Percentiles rank a stretch among this genome's conserved stretches.
phyloP scores from a whole-genome alignment of 2,888 invertebrate genomes.

The Muscina levida region DNA sequence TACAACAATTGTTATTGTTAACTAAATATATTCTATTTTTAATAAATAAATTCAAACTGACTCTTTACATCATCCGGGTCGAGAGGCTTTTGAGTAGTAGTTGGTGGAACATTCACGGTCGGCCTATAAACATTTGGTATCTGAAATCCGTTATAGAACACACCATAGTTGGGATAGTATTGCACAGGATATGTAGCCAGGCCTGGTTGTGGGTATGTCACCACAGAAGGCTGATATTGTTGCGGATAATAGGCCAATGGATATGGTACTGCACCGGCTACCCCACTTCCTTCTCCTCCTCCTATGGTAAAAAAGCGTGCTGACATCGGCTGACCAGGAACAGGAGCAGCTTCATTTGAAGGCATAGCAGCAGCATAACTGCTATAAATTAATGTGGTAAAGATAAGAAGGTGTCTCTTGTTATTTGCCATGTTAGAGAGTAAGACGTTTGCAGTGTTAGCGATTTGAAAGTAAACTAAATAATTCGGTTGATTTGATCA shows the following conservation, averaged over 20 bases:
- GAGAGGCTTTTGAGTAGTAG: not conserved
- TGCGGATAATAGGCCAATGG: not conserved
- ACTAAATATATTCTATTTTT: not conserved
- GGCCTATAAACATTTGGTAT: conserved; percentile 8
- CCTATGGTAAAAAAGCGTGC: no score
- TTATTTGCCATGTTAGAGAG: not conserved
- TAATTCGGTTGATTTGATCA: not conserved
- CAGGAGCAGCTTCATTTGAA: no score
- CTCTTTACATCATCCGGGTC: conserved; percentile 9
- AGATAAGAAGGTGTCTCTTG: not conserved
- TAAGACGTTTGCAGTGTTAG: conserved; percentile 26
- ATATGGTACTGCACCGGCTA: not conserved
- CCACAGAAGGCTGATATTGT: not conserved
- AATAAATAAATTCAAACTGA: conserved; percentile 12
- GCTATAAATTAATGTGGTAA: no score
- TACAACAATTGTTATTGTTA: no score
- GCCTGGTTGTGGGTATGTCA: not conserved
- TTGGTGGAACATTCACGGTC: not conserved
- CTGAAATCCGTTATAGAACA: not conserved
- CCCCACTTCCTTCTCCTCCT: not conserved
- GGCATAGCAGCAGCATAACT: not conserved
- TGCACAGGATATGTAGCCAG: not conserved
- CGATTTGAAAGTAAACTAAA: conserved; percentile 54
- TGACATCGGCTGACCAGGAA: no score
- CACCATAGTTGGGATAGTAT: conserved; percentile 2